These are phyloP conservation scores for Mastacembelus armatus DNA, from an alignment of 2,797 vertebrate genomes.

Conservation along the genomic window DNA sequence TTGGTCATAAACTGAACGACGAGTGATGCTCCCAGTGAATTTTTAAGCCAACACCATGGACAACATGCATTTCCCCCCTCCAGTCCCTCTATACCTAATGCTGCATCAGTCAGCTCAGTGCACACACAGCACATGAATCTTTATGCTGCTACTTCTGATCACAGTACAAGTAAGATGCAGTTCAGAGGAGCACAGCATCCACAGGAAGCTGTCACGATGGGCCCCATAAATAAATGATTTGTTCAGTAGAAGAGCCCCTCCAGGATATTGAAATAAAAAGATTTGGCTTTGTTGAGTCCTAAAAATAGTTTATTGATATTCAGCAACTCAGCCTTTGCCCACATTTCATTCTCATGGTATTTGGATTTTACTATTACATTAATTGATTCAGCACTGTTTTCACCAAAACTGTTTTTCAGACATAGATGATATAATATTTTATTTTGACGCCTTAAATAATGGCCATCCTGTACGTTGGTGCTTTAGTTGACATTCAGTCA, in stretches of 20 bases:
- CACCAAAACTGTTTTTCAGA: background rate
- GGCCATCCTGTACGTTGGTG: too few species aligned
- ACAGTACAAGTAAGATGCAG: conserved; percentile 13
- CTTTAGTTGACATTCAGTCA: background rate
- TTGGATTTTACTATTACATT: background rate
- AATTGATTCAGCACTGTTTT: background rate
- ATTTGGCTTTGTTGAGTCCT: background rate
- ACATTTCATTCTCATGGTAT: too few species aligned
- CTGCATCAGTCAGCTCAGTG: conserved; percentile 45
- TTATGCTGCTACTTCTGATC: conserved; percentile 43
- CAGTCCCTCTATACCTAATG: conserved; percentile 58
- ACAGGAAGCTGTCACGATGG: conserved; percentile 39
- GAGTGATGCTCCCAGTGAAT: too few species aligned
- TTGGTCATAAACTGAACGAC: conserved; percentile 15
- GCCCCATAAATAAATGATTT: conserved; percentile 52
- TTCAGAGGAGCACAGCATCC: conserved; percentile 32
- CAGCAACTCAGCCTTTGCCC: background rate
- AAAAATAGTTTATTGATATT: background rate
- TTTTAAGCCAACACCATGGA: conserved; percentile 38
- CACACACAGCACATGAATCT: conserved; percentile 37
- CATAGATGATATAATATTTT: background rate
- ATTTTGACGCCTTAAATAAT: too few species aligned
- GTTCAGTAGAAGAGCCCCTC: conserved; percentile 18
- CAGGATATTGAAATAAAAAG: conserved; percentile 3
- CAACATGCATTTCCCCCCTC: conserved; percentile 36